Conservation (phyloP, 2,888 invertebrate genomes). For the Eilema griseolum region DNA sequence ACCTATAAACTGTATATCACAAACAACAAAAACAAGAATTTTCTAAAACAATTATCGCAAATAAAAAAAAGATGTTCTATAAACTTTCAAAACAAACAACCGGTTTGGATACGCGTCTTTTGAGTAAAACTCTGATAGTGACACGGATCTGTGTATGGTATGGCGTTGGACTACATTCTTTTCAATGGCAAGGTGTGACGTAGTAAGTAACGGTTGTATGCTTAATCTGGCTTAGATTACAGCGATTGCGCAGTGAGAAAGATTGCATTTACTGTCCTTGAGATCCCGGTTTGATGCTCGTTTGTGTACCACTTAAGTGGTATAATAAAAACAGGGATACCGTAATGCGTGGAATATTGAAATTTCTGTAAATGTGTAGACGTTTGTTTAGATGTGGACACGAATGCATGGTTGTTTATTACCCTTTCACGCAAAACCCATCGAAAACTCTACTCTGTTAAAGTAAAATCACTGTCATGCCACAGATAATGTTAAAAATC, state of each 20-base stretch:
- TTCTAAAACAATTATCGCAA: slow-evolving; percentile 44
- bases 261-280: neutral
- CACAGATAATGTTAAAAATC: no score
- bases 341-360: no score
- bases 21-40: slow-evolving; percentile 9
- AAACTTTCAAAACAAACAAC: slow-evolving; percentile 35
- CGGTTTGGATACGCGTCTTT: slow-evolving; percentile 28
- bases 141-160: slow-evolving; percentile 20
- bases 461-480: no score
- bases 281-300: neutral
- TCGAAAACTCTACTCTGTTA: no score
- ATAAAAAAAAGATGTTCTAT: slow-evolving; percentile 9
- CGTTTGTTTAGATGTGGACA: no score
- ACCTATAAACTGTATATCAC: neutral
- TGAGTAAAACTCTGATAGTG: slow-evolving; percentile 16
- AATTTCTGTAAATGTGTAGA: no score
- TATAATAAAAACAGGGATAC: no score
- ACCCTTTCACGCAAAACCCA: no score
- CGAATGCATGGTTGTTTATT: no score
- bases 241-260: neutral
- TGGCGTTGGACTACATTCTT: slow-evolving; percentile 1
- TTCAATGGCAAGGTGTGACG: neutral
- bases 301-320: no score
- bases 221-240: neutral
- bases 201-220: neutral